Percentiles rank a stretch among this genome's conserved stretches.
phyloP scores from a whole-genome alignment of 2,888 invertebrate species.

The Nineta flava region DNA sequence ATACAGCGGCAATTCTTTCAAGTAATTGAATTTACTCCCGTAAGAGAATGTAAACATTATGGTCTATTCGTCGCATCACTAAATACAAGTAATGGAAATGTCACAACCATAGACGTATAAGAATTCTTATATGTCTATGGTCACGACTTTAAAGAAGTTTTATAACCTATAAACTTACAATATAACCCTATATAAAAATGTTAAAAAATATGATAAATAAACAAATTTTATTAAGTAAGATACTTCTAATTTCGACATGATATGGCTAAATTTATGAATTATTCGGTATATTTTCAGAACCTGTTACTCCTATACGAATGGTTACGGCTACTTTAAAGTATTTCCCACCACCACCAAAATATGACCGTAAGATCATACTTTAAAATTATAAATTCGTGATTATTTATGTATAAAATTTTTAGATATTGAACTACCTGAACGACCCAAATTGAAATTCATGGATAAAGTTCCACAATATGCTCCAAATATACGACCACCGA shows the following conservation, averaged over 20 bases:
- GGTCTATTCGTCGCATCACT: no score
- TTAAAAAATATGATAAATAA: neutral
- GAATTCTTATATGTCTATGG: no score
- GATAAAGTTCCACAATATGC: constrained; percentile 60
- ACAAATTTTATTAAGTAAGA: neutral
- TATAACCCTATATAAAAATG: neutral
- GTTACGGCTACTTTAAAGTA: constrained; percentile 29
- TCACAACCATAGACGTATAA: no score
- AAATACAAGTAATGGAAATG: no score
- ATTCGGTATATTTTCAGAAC: no score
- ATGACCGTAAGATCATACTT: constrained; percentile 37
- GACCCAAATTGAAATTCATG: constrained; percentile 47
- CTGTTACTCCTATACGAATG: no score
- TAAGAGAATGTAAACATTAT: no score
- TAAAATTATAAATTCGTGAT: constrained; percentile 5
- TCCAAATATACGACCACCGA: constrained; percentile 50
- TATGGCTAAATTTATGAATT: no score
- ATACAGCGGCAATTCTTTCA: no score
- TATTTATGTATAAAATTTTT: constrained; percentile 8
- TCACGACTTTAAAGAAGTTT: no score
- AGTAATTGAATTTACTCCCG: no score
- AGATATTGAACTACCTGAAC: constrained; percentile 62
- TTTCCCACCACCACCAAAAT: constrained; percentile 49
- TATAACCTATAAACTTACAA: no score
- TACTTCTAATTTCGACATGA: neutral